Conservation (phyloP, 2,797 vertebrate species). For the Coranthus polyacanthus region DNA sequence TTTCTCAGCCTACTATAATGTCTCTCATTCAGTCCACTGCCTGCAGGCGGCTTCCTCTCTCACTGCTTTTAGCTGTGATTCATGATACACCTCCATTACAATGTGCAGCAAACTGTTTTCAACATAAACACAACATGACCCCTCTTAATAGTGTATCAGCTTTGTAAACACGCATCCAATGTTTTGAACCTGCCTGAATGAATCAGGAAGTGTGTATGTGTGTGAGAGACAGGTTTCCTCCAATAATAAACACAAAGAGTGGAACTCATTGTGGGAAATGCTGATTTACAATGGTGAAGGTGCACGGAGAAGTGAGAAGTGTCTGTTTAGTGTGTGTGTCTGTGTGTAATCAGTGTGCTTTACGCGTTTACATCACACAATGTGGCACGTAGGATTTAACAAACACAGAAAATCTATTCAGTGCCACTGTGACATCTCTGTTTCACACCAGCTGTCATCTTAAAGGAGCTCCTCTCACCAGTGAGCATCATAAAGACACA, state of each 20-base stretch:
- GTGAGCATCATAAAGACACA: not conserved
- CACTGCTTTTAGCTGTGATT: constrained; percentile 8
- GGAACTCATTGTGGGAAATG: constrained; percentile 9
- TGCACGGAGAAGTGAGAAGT: constrained; percentile 12
- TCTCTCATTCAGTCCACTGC: not conserved
- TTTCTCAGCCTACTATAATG: rapidly evolving
- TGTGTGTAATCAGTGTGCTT: not conserved
- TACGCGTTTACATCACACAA: not conserved
- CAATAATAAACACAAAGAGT: not conserved
- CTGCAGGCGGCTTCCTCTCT: not conserved
- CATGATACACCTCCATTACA: constrained; percentile 12
- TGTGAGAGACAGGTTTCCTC: not conserved
- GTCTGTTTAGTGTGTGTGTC: too few relatives aligned
- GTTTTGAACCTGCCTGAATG: constrained; percentile 22
- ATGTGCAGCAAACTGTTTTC: not conserved
- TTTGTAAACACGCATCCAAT: constrained; percentile 38
- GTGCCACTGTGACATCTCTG: constrained; percentile 7
- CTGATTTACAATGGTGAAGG: constrained; percentile 6
- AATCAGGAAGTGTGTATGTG: constrained; percentile 40
- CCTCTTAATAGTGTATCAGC: constrained; percentile 24
- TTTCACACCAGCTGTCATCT: constrained; percentile 18
- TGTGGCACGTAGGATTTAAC: not conserved
- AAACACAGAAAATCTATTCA: constrained; percentile 28
- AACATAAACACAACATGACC: constrained; percentile 48
- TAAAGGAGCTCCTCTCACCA: constrained; percentile 28